These are phyloP conservation scores for Tauraco hartlaubi DNA, from an alignment of 2,797 vertebrate species.

Conservation along the genomic window DNA sequence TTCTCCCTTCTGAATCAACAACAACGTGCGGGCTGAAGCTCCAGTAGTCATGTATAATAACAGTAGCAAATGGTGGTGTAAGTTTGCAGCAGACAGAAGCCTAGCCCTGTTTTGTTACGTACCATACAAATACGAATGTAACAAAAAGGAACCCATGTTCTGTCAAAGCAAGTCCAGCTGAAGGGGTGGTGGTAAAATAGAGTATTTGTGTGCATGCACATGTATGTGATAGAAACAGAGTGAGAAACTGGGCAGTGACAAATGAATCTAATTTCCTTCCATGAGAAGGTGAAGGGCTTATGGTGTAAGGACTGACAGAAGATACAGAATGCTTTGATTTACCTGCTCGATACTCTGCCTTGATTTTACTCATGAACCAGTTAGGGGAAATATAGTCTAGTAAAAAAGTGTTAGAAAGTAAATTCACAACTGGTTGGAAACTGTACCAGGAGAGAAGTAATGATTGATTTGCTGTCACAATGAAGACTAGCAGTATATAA, in stretches of 20 bases:
- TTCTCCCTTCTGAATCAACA: not conserved
- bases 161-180: not conserved
- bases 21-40: not conserved
- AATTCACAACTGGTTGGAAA: not conserved
- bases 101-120: not conserved
- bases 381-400: not conserved
- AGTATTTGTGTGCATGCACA: too few species aligned
- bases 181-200: not conserved
- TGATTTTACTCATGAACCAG: not conserved
- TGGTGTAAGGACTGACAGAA: not conserved
- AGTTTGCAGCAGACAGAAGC: not conserved
- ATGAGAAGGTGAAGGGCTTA: not conserved
- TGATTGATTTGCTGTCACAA: slow-evolving; percentile 6
- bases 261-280: not conserved
- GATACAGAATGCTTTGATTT: not conserved
- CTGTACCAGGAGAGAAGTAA: not conserved
- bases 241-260: not conserved
- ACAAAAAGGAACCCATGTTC: not conserved
- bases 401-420: not conserved
- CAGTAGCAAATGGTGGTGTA: not conserved
- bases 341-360: not conserved
- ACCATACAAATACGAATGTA: not conserved
- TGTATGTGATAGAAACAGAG: not conserved
- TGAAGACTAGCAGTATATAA: not conserved
- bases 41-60: not conserved